Conservation (phyloP, 2,113 vertebrate genomes). For the Neodontobutis hainanensis region DNA sequence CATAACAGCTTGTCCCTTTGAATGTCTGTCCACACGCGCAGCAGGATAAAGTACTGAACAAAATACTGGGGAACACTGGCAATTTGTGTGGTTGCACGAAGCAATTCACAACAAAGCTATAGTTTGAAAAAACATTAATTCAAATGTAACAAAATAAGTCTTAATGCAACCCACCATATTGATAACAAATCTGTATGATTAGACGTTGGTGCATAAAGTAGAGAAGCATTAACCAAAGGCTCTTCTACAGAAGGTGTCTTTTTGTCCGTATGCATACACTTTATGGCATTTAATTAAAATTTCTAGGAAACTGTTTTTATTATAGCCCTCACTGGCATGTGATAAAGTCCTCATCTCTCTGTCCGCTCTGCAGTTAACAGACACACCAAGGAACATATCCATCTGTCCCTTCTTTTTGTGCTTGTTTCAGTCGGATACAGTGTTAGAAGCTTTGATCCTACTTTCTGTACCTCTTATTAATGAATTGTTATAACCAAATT, state of each 20-base stretch:
- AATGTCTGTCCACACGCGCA: constrained; percentile 36
- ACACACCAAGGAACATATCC: constrained; percentile 31
- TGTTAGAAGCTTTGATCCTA: not conserved
- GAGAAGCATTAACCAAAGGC: not conserved
- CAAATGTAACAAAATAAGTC: not conserved
- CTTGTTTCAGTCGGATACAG: constrained; percentile 15
- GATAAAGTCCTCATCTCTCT: constrained; percentile 14
- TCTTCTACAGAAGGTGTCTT: constrained; percentile 8
- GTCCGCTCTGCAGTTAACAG: constrained; percentile 51
- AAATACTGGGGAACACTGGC: constrained; percentile 17
- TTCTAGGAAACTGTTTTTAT: constrained; percentile 1
- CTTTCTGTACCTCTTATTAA: not conserved
- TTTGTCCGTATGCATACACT: constrained; percentile 7
- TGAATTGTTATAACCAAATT: not conserved
- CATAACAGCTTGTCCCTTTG: constrained; percentile 43
- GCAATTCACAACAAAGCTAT: not conserved
- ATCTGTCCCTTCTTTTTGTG: constrained; percentile 35
- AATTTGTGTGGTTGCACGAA: not conserved
- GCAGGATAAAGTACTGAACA: constrained; percentile 41
- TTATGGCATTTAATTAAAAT: constrained; percentile 5
- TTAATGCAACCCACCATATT: not conserved
- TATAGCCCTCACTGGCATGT: constrained; percentile 9
- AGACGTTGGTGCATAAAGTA: not conserved
- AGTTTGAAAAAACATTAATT: not conserved
- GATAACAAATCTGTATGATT: too few relatives aligned